Evolutionary conservation across 2,797 vertebrate species (phyloP), one percentile per base, ranked within the genome.

Genomic region (Gobio occitaniae): DNA sequence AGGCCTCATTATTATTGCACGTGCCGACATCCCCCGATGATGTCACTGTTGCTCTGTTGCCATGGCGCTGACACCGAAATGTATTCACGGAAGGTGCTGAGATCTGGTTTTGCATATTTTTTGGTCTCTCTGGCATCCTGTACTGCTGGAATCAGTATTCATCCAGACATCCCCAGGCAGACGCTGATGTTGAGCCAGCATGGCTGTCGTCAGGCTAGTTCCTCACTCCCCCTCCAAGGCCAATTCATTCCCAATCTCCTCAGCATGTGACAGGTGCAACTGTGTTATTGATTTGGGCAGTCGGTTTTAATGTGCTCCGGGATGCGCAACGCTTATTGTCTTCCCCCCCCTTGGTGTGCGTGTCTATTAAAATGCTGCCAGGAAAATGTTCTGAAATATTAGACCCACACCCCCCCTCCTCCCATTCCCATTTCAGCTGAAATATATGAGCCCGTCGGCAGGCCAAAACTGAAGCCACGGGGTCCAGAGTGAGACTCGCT

Each of bases 241-340:
- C 90, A 92, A 93, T 91, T 92, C 88, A 89, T 92, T 91, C 90
- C 91, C 88, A 92, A 90, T 90, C 89, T 93, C 92, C 92, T 91
- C 91, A 21, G 88, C 91, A 90, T 94, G 91, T 94, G 94, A 94
- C 93, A 93, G 93, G 91, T 94, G 93, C 91, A 94, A 93, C 93
- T 87, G 91, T 91, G 94, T 93, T 92, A 95, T 94, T 94, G 90
- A 95, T 95, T 94, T 94, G 93, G 93, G 90, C 91, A 87, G 92
- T 93, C 92, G 82, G 84, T 92, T 94, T 94, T 93, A 94, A 94
- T 94, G 92, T 93, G 93, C 91, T 94, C 79, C 88, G 89, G 93
- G 92, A 94, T 85, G 91, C 88, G 63, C 90, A 65, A n/a, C 86
- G 89, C 93, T 94, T 94, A 93, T 94, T 94, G 93, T 94, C 93